These are phyloP conservation scores for Platyrinchus mystaceus DNA, from an alignment of 2,797 vertebrate genomes.

Conservation along the genomic window DNA sequence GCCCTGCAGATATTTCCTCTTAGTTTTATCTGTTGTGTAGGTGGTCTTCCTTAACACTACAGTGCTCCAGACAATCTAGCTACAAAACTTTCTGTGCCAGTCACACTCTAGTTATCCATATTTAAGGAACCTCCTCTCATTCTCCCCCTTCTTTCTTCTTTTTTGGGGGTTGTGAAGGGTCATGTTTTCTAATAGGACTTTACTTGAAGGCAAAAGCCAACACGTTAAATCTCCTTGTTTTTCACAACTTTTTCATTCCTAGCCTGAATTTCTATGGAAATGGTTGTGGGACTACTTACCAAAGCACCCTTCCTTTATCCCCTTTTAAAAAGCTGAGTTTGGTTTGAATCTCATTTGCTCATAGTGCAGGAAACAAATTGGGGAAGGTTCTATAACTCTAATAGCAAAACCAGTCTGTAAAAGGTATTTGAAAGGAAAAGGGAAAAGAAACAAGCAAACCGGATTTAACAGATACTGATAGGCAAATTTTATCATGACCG, in stretches of 20 bases:
- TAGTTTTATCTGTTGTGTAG: neutral
- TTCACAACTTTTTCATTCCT: neutral
- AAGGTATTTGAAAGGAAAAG: neutral
- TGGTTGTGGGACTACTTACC: neutral
- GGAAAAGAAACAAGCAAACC: neutral
- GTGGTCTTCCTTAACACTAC: neutral
- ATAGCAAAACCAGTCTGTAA: neutral
- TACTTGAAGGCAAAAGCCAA: neutral
- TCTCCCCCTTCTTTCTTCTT: accelerated
- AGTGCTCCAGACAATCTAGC: neutral
- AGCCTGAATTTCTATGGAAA: neutral
- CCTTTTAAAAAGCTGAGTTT: neutral
- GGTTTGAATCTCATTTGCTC: accelerated
- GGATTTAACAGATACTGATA: neutral
- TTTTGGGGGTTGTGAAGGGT: accelerated
- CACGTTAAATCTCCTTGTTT: neutral
- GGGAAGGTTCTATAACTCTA: neutral
- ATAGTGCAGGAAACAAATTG: neutral
- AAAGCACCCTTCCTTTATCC: neutral
- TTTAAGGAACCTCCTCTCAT: neutral
- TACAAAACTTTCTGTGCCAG: neutral
- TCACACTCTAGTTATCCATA: neutral
- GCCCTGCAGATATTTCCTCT: neutral
- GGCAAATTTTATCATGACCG: neutral
- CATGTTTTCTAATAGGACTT: neutral